Percentiles rank a stretch among this genome's conserved stretches.
phyloP scores from a whole-genome alignment of 2,888 invertebrate species.

The Netelia melanura region DNA sequence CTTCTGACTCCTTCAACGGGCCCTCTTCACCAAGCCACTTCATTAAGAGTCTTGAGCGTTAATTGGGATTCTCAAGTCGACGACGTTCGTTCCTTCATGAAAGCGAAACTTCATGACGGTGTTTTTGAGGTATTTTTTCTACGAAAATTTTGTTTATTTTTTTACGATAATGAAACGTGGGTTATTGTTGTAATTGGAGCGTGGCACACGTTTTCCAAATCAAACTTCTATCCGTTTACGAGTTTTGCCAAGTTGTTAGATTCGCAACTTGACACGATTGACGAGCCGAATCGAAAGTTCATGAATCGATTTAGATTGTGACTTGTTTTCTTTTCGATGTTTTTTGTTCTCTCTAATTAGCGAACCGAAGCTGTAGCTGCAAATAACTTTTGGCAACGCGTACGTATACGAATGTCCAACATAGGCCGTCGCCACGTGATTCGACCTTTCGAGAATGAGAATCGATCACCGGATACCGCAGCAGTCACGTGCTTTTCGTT shows the following conservation, averaged over 20 bases:
- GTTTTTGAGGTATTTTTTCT: constrained; percentile 63
- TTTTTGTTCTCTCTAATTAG: constrained; percentile 3
- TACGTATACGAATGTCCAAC: not conserved
- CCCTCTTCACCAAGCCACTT: constrained; percentile 65
- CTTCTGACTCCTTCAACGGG: constrained; percentile 63
- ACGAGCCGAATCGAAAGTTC: constrained; percentile 5
- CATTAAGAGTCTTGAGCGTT: constrained; percentile 71
- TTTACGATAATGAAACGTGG: constrained; percentile 13
- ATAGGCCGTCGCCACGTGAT: constrained; percentile 45
- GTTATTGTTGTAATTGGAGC: not conserved
- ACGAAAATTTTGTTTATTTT: not conserved
- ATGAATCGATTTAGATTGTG: constrained; percentile 52
- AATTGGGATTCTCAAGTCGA: constrained; percentile 69
- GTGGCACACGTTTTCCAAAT: not conserved
- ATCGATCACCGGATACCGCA: constrained; percentile 58
- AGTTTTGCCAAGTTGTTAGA: not conserved
- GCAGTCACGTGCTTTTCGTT: constrained; percentile 23
- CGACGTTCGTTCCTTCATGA: constrained; percentile 50
- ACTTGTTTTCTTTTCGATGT: constrained; percentile 51
- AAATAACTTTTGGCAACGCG: constrained; percentile 62
- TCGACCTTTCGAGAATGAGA: constrained; percentile 54
- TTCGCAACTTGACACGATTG: not conserved
- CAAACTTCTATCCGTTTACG: not conserved
- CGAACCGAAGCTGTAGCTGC: constrained; percentile 45
- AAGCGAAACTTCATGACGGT: constrained; percentile 61